Conservation (phyloP, 2,797 vertebrate species). For the Hemitrygon akajei region DNA sequence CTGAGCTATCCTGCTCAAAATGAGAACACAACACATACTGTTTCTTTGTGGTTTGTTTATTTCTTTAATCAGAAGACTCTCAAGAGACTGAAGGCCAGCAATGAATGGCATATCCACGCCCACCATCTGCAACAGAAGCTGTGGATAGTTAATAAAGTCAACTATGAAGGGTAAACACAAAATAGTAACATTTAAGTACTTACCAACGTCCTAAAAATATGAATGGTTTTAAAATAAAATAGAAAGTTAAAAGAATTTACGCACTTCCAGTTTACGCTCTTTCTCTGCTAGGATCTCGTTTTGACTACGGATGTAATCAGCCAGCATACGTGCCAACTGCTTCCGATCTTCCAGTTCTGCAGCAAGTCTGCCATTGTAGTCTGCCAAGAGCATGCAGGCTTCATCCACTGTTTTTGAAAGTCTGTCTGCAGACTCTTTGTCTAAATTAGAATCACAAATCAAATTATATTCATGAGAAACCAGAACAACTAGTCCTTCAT, state of each 20-base stretch:
- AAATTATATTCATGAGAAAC: slow-evolving; percentile 22
- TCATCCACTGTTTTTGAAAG: slow-evolving; percentile 94
- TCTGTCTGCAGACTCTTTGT: slow-evolving; percentile 92
- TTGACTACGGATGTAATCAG: slow-evolving; percentile 89
- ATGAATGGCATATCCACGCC: slow-evolving; percentile 57
- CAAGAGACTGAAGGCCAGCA: slow-evolving; percentile 35
- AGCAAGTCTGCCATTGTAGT: slow-evolving; percentile 95
- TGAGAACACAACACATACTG: slow-evolving; percentile 36
- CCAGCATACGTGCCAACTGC: slow-evolving; percentile 87
- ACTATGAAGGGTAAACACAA: slow-evolving; percentile 44
- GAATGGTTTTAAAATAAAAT: slow-evolving; percentile 8
- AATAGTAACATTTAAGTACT: slow-evolving; percentile 44
- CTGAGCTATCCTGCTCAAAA: slow-evolving; percentile 33
- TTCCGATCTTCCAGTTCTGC: slow-evolving; percentile 95
- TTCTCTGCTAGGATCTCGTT: slow-evolving; percentile 91
- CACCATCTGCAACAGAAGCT: slow-evolving; percentile 78
- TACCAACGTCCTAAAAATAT: slow-evolving; percentile 32
- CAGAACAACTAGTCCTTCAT: not conserved
- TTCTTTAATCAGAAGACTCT: slow-evolving; percentile 36
- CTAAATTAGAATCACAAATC: slow-evolving; percentile 58
- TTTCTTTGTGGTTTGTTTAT: slow-evolving; percentile 37
- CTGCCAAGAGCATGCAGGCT: slow-evolving; percentile 94
- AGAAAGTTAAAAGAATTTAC: slow-evolving; percentile 59
- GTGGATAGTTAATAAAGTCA: slow-evolving; percentile 64
- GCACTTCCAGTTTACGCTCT: slow-evolving; percentile 97